Evolutionary conservation across 2,797 vertebrate genomes (phyloP), one percentile per base, ranked within the genome.

Genomic region (Centropyge bicolor): DNA sequence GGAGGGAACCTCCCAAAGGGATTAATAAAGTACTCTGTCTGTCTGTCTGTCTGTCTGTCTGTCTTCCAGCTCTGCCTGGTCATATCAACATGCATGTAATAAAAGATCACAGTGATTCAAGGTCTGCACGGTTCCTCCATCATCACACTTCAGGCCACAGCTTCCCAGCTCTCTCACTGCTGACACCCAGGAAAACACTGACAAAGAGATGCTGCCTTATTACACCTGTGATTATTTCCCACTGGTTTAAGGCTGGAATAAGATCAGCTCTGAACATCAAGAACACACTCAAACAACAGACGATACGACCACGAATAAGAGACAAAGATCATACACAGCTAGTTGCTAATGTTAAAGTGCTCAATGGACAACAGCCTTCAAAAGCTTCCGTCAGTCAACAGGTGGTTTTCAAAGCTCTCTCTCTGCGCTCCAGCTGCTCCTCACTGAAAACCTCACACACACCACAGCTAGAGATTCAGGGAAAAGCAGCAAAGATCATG

Each of bases 181-280:
- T 89, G 82, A 83, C 70, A 55, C 27, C 70, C 11, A 35, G 71
- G 35, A 61, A 82, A 56, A 67, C 43, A 55, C 78, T 82, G 82
- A 83, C 73, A 24, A 78, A 78, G 16, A 80, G 35, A 64, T 35
- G 22, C 63, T 4, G 69, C 1, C 51, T 63, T 9, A 56, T 70
- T 19, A 20, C 48, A 36, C 36, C 52, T 17, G 66, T 68, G 43
- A n/a, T 69, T 63, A 65, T 74, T 48, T 36, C 27, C 61, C 24
- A 52, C 70, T 36, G 72, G 36, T 49, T 36, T 24, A 60, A 75
- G 0, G 8, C 10, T 5, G 38, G 76, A 68, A 54, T 22, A 17
- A 71, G 31, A 72, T 8, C 60, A 13, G 64, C 57, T 16, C 22
- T 38, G n/a, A 70, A 54, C 8, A 52, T 84, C 12, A 40, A 51